Conservation (phyloP, 2,888 invertebrate genomes). For the Amblyjoppa proteus region DNA sequence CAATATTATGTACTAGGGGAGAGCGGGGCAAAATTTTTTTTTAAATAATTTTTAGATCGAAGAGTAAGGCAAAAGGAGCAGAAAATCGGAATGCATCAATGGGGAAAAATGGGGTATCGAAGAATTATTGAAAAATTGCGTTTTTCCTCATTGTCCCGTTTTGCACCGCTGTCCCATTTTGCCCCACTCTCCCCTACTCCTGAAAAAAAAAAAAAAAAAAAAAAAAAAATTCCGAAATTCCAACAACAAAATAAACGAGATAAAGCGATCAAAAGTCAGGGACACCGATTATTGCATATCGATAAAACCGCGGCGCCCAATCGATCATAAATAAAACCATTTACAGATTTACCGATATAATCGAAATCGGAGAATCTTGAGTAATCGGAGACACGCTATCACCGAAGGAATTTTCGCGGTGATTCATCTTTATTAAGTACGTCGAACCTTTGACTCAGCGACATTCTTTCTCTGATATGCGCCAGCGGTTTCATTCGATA, state of each 20-base stretch:
- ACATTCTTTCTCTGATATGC: slow-evolving; percentile 4
- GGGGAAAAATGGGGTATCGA: too few relatives aligned
- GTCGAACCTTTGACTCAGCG: slow-evolving; percentile 40
- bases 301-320: neutral
- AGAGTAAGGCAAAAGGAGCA: too few relatives aligned
- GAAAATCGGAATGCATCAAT: too few relatives aligned
- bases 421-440: slow-evolving; percentile 25
- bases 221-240: slow-evolving; percentile 1
- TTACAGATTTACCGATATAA: neutral
- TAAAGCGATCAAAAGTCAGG: neutral
- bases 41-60: too few relatives aligned
- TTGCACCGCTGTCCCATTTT: too few relatives aligned
- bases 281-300: slow-evolving; percentile 23
- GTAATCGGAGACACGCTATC: slow-evolving; percentile 31
- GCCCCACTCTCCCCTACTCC: too few relatives aligned
- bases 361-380: slow-evolving; percentile 27
- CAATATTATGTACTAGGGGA: neutral
- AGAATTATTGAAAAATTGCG: too few relatives aligned
- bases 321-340: neutral
- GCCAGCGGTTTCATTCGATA: slow-evolving; percentile 9
- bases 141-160: too few relatives aligned
- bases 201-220: too few relatives aligned
- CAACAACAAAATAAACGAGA: neutral
- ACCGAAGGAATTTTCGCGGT: slow-evolving; percentile 21
- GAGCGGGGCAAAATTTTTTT: too few relatives aligned